Evolutionary conservation across 2,888 invertebrate species (phyloP).

Genomic region (Malthinus seriepunctatus): DNA sequence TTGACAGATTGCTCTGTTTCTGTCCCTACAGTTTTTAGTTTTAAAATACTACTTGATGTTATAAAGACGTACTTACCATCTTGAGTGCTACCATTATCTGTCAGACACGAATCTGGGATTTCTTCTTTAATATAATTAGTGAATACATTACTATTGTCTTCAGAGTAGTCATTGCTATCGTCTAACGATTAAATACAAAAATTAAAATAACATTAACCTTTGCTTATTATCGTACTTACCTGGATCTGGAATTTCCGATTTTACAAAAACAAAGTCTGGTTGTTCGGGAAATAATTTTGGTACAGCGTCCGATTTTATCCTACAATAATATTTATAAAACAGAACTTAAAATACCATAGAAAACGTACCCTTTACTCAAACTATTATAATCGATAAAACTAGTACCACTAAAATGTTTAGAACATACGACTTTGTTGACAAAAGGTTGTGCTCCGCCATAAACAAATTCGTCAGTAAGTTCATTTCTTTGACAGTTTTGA

Average conservation of each 20-base stretch:
- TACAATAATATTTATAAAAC: conserved; percentile 1
- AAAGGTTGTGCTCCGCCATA: conserved; percentile 22
- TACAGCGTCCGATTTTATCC: neutral
- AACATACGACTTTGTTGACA: conserved; percentile 16
- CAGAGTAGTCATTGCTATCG: neutral
- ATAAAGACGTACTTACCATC: neutral
- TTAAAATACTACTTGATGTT: neutral
- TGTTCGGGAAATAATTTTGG: neutral
- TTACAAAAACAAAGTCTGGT: neutral
- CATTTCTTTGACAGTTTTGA: conserved; percentile 17
- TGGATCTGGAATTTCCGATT: neutral
- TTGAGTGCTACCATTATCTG: neutral
- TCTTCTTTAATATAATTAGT: neutral
- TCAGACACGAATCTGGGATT: neutral
- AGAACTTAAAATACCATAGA: neutral
- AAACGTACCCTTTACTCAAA: conserved; percentile 14
- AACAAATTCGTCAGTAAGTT: conserved; percentile 25
- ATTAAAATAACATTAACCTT: neutral
- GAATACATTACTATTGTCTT: neutral
- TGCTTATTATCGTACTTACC: neutral
- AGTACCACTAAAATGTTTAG: conserved; percentile 13
- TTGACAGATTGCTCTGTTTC: neutral
- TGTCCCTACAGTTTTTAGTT: neutral
- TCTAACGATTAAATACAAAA: neutral
- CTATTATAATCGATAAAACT: conserved; percentile 14